A percentile compares a stretch with the other conserved stretches of the same genome.
These are phyloP conservation scores for Andrena bucephala DNA, from an alignment of 2,888 invertebrate genomes.

Conservation along the genomic window DNA sequence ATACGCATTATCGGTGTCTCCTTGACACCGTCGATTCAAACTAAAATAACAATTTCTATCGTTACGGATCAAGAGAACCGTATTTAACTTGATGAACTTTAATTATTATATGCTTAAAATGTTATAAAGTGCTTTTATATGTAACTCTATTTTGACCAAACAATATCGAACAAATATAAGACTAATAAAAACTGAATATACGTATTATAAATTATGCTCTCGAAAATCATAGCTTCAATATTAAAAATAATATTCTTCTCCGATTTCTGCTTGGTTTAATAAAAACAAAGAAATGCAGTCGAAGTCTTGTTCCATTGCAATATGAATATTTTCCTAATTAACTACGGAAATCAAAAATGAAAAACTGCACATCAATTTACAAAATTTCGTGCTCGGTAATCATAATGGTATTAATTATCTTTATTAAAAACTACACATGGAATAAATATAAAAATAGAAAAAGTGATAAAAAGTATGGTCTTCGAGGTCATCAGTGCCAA, in stretches of 20 bases:
- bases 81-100: not conserved
- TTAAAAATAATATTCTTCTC: too few species aligned
- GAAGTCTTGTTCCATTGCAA: too few species aligned
- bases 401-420: not conserved
- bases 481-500: not conserved
- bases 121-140: too few species aligned
- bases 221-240: too few species aligned
- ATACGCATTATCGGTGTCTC: slow-evolving; percentile 51
- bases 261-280: too few species aligned
- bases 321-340: too few species aligned
- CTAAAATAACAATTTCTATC: slow-evolving; percentile 16
- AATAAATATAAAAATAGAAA: not conserved
- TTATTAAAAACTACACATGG: not conserved
- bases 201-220: too few species aligned
- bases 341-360: too few species aligned
- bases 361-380: too few species aligned
- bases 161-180: not conserved
- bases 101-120: not conserved
- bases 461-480: not conserved
- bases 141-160: not conserved
- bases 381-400: not conserved
- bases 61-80: not conserved
- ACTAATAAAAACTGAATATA: not conserved
- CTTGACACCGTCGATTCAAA: slow-evolving; percentile 3
- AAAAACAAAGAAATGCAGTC: too few species aligned